Percentiles rank a stretch among this genome's conserved stretches.
Conservation (phyloP, 2,797 vertebrate genomes). For the Centropyge bicolor region DNA sequence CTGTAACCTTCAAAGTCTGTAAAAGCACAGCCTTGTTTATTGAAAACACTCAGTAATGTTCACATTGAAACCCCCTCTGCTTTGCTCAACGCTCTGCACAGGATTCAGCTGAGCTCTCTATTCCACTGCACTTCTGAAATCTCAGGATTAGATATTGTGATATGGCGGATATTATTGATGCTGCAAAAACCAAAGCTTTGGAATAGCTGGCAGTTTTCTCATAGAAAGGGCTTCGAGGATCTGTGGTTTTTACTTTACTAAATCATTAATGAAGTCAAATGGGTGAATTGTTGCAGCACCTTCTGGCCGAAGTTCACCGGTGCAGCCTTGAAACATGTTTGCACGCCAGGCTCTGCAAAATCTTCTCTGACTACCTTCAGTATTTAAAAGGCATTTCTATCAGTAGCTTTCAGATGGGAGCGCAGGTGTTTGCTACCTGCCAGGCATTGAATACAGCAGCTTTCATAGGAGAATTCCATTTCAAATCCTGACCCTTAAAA, state of each 20-base stretch:
- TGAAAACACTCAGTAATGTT: slow-evolving; percentile 8
- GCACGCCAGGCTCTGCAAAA: slow-evolving; percentile 19
- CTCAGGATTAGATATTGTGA: background rate
- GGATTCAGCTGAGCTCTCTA: background rate
- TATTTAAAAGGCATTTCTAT: background rate
- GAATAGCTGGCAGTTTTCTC: slow-evolving; percentile 28
- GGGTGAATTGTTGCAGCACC: slow-evolving; percentile 31
- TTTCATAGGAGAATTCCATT: slow-evolving; percentile 39
- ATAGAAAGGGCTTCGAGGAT: slow-evolving; percentile 24
- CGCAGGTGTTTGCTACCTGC: background rate
- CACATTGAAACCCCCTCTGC: slow-evolving; percentile 14
- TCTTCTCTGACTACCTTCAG: slow-evolving; percentile 10
- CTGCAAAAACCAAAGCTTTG: slow-evolving; percentile 9
- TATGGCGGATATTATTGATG: slow-evolving; percentile 9
- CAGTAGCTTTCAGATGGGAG: slow-evolving; percentile 29
- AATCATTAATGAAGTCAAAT: slow-evolving; percentile 38
- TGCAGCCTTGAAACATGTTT: slow-evolving; percentile 7
- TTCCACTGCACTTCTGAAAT: background rate
- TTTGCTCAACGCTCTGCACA: background rate
- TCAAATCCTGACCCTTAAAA: background rate
- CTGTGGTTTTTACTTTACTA: slow-evolving; percentile 13
- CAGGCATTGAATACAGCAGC: background rate
- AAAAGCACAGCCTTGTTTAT: slow-evolving; percentile 20
- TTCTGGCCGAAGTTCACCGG: slow-evolving; percentile 14
- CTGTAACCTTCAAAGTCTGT: slow-evolving; percentile 52